Conservation (phyloP, 2,797 vertebrate genomes). For the Sebastes nivosus region DNA sequence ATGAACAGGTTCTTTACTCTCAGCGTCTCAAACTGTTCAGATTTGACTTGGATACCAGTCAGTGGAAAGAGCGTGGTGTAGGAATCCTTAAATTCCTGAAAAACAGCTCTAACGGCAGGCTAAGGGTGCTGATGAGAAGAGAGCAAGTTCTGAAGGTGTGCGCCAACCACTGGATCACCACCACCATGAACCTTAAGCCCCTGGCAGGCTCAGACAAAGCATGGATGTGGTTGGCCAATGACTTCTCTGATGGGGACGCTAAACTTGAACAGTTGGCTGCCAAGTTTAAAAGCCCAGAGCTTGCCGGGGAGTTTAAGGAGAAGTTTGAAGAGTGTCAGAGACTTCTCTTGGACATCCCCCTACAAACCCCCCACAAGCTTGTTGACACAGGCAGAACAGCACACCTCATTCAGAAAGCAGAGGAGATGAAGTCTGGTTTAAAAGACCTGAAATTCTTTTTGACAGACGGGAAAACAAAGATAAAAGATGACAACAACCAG, state of each 20-base stretch:
- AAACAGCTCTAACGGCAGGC: conserved; percentile 90
- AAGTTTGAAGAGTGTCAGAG: conserved; percentile 97
- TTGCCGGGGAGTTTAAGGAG: conserved; percentile 93
- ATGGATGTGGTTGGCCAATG: conserved; percentile 97
- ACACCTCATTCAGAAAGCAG: conserved; percentile 95
- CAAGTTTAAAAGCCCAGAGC: conserved; percentile 95
- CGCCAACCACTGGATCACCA: conserved; percentile 99
- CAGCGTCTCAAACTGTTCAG: conserved; percentile 95
- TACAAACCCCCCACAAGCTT: conserved; percentile 98
- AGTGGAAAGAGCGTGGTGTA: conserved; percentile 98
- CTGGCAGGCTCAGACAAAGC: conserved; percentile 94
- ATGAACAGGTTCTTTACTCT: conserved; percentile 92
- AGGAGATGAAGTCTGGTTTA: conserved; percentile 97
- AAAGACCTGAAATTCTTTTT: conserved; percentile 95
- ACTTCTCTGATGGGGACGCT: conserved; percentile 95
- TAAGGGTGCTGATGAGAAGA: conserved; percentile 95
- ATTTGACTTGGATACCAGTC: conserved; percentile 90
- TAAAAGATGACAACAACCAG: conserved; percentile 82
- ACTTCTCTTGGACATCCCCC: conserved; percentile 93
- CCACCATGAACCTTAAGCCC: conserved; percentile 96
- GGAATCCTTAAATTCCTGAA: conserved; percentile 95
- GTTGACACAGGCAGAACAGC: conserved; percentile 94
- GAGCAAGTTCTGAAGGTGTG: conserved; percentile 98
- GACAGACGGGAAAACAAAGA: conserved; percentile 91
- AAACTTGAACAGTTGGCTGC: conserved; percentile 92